A percentile compares a stretch with the other conserved stretches of the same genome.
Conservation (phyloP, 2,113 vertebrate species). For the Corvus moneduloides region DNA sequence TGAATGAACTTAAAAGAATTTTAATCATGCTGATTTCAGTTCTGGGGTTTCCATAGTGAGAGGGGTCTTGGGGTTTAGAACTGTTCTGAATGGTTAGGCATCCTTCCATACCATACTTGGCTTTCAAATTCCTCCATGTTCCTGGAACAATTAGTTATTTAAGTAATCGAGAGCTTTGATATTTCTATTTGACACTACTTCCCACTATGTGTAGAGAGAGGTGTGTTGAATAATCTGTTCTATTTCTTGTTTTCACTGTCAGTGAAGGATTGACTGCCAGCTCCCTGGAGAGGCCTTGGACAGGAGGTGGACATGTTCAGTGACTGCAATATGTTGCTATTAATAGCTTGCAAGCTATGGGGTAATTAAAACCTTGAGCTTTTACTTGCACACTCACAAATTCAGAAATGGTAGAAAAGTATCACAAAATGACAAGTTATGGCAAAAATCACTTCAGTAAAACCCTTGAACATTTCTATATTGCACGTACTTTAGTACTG, state of each 20-base stretch:
- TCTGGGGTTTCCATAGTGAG: not conserved
- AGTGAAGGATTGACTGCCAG: not conserved
- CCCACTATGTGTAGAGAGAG: not conserved
- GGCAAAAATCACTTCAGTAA: not conserved
- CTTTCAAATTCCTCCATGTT: not conserved
- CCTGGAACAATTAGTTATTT: not conserved
- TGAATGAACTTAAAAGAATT: not conserved
- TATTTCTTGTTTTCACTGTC: not conserved
- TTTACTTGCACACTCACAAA: not conserved
- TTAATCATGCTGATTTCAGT: not conserved
- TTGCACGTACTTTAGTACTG: not conserved
- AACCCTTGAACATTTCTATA: not conserved
- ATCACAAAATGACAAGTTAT: not conserved
- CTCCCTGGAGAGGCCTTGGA: not conserved
- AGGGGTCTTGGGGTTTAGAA: not conserved
- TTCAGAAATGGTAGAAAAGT: not conserved
- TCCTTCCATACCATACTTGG: not conserved
- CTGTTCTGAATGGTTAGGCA: not conserved
- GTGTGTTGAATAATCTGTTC: not conserved
- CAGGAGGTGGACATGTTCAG: not conserved
- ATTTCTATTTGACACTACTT: not conserved
- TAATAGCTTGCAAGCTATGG: not conserved
- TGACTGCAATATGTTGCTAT: not conserved
- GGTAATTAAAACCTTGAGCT: not conserved
- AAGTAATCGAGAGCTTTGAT: not conserved